These are phyloP conservation scores for Mnemiopsis leidyi DNA, from an alignment of 37 sponge, comb jelly and placozoan species.

Conservation along the genomic window DNA sequence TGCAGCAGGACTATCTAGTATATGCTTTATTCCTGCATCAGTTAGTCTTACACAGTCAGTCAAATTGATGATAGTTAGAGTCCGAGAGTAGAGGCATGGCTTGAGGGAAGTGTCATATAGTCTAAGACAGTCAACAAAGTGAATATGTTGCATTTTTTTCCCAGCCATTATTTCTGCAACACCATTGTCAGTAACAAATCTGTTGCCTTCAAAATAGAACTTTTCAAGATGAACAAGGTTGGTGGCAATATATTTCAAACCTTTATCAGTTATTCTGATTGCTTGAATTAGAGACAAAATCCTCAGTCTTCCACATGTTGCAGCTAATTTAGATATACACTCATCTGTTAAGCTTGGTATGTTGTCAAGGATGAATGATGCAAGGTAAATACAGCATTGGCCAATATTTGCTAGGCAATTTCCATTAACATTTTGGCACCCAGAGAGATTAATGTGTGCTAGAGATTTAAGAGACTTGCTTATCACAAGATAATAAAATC, in stretches of 20 bases:
- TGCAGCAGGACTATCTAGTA: slow-evolving; percentile 34
- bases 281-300: slow-evolving; percentile 50
- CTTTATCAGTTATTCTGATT: slow-evolving; percentile 32
- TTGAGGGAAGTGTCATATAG: slow-evolving; percentile 13
- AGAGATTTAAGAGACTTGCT: slow-evolving; percentile 15
- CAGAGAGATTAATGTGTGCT: slow-evolving; percentile 29
- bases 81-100: not conserved
- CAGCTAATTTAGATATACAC: slow-evolving; percentile 47
- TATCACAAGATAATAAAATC: slow-evolving; percentile 42
- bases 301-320: not conserved
- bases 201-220: slow-evolving; percentile 45
- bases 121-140: slow-evolving; percentile 59
- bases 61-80: not conserved
- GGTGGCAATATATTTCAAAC: not conserved
- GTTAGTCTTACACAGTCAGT: slow-evolving; percentile 51
- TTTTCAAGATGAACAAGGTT: slow-evolving; percentile 42
- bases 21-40: slow-evolving; percentile 20
- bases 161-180: slow-evolving; percentile 1
- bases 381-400: not conserved
- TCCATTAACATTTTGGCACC: slow-evolving; percentile 18
- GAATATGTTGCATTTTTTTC: slow-evolving; percentile 37
- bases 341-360: slow-evolving; percentile 44
- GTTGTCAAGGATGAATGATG: not conserved
- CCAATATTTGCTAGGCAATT: slow-evolving; percentile 54
- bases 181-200: slow-evolving; percentile 25